phyloP scores from a whole-genome alignment of 1,140 invertebrate genomes.

The Bombus huntii region DNA sequence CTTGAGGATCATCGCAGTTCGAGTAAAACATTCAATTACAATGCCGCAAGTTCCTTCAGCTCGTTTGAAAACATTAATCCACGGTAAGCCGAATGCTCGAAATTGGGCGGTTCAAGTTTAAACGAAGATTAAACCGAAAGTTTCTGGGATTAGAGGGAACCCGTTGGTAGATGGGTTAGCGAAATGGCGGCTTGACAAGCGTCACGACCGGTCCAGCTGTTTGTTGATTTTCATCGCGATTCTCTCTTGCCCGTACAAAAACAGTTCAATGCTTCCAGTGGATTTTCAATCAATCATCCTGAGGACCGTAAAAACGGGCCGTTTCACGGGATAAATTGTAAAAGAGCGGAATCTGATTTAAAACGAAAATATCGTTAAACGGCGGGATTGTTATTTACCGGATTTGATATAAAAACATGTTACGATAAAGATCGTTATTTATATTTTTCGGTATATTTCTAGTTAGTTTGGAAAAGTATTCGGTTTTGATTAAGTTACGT shows the following conservation, averaged over 20 bases:
- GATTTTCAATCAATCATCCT: neutral
- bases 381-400: neutral
- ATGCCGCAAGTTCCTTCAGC: constrained; percentile 57
- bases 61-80: constrained; percentile 66
- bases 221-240: neutral
- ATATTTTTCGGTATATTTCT: neutral
- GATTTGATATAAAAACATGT: neutral
- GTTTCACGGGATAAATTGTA: neutral
- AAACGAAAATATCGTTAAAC: neutral
- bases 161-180: constrained; percentile 18
- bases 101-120: constrained; percentile 63
- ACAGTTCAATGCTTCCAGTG: neutral
- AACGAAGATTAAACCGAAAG: constrained; percentile 66
- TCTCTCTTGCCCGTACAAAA: neutral
- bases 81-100: constrained; percentile 54
- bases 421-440: neutral
- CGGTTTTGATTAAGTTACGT: neutral
- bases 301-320: neutral
- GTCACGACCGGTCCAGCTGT: neutral
- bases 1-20: constrained; percentile 29
- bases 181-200: constrained; percentile 31
- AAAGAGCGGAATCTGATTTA: neutral
- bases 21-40: constrained; percentile 67
- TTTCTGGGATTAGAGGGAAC: constrained; percentile 55
- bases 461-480: neutral